phyloP scores from a whole-genome alignment of 2,888 invertebrate genomes.

The Drosophila neotestacea region DNA sequence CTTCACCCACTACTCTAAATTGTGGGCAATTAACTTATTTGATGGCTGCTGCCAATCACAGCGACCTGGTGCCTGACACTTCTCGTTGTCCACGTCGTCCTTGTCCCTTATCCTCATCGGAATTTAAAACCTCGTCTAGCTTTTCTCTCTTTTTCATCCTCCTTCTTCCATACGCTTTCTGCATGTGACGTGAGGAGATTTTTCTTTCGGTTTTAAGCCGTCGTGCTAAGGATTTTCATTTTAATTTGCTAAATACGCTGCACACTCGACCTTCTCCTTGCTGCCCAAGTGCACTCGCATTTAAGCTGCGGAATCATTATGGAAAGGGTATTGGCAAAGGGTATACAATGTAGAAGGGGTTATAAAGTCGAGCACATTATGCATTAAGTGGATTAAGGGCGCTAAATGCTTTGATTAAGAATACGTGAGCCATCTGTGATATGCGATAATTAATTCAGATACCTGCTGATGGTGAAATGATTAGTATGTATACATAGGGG shows the following conservation, averaged over 20 bases:
- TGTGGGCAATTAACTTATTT: conserved; percentile 81
- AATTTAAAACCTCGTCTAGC: conserved; percentile 26
- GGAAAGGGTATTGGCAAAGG: background rate
- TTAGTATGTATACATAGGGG: background rate
- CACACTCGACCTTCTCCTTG: conserved; percentile 12
- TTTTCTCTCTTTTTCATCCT: background rate
- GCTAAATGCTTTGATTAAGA: conserved; percentile 77
- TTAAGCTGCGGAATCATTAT: background rate
- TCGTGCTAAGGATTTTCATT: conserved; percentile 66
- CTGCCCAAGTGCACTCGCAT: conserved; percentile 23
- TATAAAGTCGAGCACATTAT: conserved; percentile 36
- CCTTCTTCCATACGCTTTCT: conserved; percentile 2
- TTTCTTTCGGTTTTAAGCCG: conserved; percentile 29
- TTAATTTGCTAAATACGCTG: conserved; percentile 74
- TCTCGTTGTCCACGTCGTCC: conserved; percentile 39
- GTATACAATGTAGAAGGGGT: background rate
- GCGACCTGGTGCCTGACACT: conserved; percentile 52
- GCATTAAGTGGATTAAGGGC: conserved; percentile 75
- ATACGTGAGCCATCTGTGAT: conserved; percentile 67
- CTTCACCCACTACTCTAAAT: conserved; percentile 59
- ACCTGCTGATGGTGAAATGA: conserved; percentile 24
- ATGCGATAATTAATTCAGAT: conserved; percentile 74
- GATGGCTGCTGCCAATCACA: conserved; percentile 82
- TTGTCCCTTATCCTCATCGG: conserved; percentile 32
- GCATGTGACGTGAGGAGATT: conserved; percentile 40